phyloP scores from a whole-genome alignment of 2,888 invertebrate species.

The Parochlus steinenii region DNA sequence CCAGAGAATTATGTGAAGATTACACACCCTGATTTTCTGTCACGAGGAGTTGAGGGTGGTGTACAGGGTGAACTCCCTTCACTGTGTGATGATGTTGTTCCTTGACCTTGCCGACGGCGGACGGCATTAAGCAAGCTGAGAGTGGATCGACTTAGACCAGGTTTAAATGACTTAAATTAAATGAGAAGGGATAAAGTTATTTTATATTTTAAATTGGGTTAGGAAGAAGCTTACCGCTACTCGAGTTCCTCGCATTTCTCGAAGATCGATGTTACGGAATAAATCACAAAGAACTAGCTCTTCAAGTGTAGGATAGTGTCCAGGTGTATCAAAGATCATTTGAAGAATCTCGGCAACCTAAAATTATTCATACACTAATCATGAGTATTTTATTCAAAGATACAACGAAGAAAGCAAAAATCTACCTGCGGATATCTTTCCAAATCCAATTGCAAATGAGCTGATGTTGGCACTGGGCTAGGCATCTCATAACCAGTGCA shows the following conservation, averaged over 20 bases:
- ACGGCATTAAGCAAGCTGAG: conserved; percentile 29
- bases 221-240: conserved; percentile 41
- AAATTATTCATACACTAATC: conserved; percentile 13
- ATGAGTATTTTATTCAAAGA: neutral
- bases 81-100: conserved; percentile 28
- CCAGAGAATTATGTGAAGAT: no score
- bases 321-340: conserved; percentile 56
- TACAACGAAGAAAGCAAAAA: conserved; percentile 12
- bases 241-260: conserved; percentile 72
- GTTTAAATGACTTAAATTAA: conserved; percentile 28
- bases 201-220: conserved; percentile 4
- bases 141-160: conserved; percentile 29
- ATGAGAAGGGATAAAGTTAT: neutral
- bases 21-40: conserved; percentile 24
- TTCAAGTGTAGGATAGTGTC: conserved; percentile 53
- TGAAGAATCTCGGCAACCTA: conserved; percentile 64
- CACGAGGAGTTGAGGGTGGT: conserved; percentile 30
- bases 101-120: conserved; percentile 27
- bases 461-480: conserved; percentile 53
- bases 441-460: conserved; percentile 51
- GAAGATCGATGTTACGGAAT: conserved; percentile 73
- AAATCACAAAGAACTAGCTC: conserved; percentile 68
- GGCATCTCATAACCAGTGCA: conserved; percentile 69
- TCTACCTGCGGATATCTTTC: conserved; percentile 54
- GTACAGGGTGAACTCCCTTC: conserved; percentile 31